Percentiles rank a stretch among this genome's conserved stretches.
Conservation (phyloP, 2,113 vertebrate genomes). For the Atractosteus spatula region DNA sequence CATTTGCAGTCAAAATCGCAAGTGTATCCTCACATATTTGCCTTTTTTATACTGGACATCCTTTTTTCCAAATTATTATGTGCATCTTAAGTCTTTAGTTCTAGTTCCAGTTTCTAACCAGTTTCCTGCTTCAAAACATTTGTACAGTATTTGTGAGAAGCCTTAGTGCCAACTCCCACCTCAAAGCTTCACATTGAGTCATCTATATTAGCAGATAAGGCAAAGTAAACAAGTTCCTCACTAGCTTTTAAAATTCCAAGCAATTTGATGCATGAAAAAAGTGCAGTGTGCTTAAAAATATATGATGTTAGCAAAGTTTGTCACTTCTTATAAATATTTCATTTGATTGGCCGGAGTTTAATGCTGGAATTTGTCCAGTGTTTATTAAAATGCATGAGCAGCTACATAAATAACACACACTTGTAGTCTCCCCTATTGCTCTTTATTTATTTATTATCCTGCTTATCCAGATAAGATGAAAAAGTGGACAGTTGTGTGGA, state of each 20-base stretch:
- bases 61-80: too few relatives aligned
- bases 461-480: slow-evolving; percentile 10
- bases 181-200: not conserved
- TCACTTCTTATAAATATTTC: slow-evolving; percentile 22
- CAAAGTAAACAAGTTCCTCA: not conserved
- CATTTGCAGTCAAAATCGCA: not conserved
- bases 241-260: not conserved
- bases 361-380: slow-evolving; percentile 1
- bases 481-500: slow-evolving; percentile 14
- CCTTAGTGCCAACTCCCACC: not conserved
- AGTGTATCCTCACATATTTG: too few relatives aligned
- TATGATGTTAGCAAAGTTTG: slow-evolving; percentile 14
- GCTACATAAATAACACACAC: slow-evolving; percentile 16
- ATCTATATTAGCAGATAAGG: not conserved
- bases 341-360: slow-evolving; percentile 14
- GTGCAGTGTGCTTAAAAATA: slow-evolving; percentile 9
- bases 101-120: too few relatives aligned
- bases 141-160: not conserved
- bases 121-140: not conserved
- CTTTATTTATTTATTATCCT: slow-evolving; percentile 23
- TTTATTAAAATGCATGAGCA: slow-evolving; percentile 12
- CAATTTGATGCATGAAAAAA: not conserved
- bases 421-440: slow-evolving; percentile 10
- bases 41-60: too few relatives aligned
- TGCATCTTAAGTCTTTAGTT: too few relatives aligned